Base-by-base conservation (phyloP, 2,113 vertebrate genomes). In the Carlito syrichta region DNA sequence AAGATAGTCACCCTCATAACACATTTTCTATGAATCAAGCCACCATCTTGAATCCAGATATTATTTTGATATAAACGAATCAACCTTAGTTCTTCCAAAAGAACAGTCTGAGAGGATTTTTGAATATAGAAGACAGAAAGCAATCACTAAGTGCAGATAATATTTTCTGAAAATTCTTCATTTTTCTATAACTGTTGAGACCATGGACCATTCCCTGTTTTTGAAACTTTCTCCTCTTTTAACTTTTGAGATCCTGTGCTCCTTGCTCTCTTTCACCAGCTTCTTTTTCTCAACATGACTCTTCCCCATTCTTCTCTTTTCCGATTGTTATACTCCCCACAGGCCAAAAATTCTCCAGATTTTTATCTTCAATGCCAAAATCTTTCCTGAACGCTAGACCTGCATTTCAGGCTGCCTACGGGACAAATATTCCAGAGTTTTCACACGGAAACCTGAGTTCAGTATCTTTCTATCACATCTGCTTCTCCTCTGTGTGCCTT, bases 51-150 rank as follows among this genome's bases (percentile, higher is more conserved):
- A 93, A 56, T 27, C 52, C 52, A 95, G 50, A 69, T 87, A 54
- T 38, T 56, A 27, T 63, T 43, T 25, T 91, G 32, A 25, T 27
- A 17, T 69, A 62, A 83, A 84, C 3, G 19, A n/a, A 1, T 76
- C 77, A 82, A 48, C n/a, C 45, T 8, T 22, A 89, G 12, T 6
- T 92, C 79, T 86, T 38, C 68, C 8, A 52, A 66, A 62, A 52
- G 62, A 81, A 81, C 8, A 86, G 78, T 35, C 54, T 86, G 27
- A 82, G n/a, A 87, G 38, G 40, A 43, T 45, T 66, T 96, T 90
- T 93, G 14, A 86, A 48, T 73, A 54, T 93, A 48, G 8, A 54
- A 97, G 71, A 90, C n/a, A 68, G 35, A 94, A 94, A 88, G 74
- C 32, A 60, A 56, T 78, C n/a, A 54, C 22, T 52, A 77, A 40